Conservation (phyloP, 2,888 invertebrate species). For the Mystacides longicornis region DNA sequence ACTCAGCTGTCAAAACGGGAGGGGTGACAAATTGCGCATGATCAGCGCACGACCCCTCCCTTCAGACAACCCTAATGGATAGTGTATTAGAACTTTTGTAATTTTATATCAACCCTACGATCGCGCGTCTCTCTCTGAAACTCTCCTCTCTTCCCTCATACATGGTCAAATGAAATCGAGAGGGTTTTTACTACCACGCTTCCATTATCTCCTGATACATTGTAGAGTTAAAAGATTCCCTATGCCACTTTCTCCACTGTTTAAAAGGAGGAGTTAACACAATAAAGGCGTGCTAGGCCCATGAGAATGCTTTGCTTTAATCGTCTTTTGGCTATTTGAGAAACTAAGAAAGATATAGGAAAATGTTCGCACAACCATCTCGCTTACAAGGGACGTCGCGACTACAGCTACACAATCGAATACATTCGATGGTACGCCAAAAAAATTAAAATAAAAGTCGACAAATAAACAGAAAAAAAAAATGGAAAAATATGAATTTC, state of each 20-base stretch:
- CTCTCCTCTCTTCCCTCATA: conserved; percentile 5
- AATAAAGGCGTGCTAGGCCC: neutral
- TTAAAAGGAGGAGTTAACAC: conserved; percentile 3
- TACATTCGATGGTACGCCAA: neutral
- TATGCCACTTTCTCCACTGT: conserved; percentile 24
- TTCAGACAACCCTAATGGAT: conserved; percentile 1
- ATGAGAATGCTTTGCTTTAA: neutral
- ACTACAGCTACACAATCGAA: neutral
- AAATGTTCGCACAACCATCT: neutral
- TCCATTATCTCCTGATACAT: conserved; percentile 18
- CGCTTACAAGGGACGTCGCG: neutral
- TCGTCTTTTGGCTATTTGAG: conserved; percentile 1
- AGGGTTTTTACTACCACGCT: conserved; percentile 6
- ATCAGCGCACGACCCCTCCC: neutral
- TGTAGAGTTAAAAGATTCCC: conserved; percentile 26
- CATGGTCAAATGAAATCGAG: conserved; percentile 5
- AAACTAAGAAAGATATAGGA: neutral
- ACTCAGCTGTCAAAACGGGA: conserved; percentile 4
- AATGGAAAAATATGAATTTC: too few species aligned
- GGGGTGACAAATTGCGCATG: conserved; percentile 14
- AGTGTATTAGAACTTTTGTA: neutral
- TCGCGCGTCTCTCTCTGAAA: conserved; percentile 4
- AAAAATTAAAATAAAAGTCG: neutral
- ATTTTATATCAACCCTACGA: neutral
- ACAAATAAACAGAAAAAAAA: neutral